These are phyloP conservation scores for Diplolepis rosae DNA, from an alignment of 2,888 invertebrate genomes.

Conservation along the genomic window DNA sequence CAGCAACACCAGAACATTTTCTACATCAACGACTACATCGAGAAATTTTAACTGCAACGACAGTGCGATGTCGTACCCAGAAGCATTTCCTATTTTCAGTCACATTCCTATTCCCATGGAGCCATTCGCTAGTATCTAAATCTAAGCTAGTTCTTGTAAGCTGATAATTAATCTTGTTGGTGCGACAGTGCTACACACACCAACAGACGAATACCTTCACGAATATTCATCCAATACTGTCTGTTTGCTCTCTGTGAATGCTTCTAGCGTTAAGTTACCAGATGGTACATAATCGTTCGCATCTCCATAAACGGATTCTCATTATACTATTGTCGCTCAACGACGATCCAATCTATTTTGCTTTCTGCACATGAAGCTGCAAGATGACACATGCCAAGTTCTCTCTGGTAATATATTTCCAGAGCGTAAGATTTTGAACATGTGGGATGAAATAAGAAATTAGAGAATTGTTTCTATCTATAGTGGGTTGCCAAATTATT, in stretches of 20 bases:
- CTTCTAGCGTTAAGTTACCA: constrained; percentile 49
- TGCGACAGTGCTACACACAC: constrained; percentile 40
- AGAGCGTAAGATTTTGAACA: constrained; percentile 3
- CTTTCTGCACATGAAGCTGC: constrained; percentile 7
- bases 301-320: constrained; percentile 59
- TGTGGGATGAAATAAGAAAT: constrained; percentile 3
- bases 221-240: constrained; percentile 7
- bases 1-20: not conserved
- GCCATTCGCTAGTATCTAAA: constrained; percentile 33
- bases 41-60: not conserved
- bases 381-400: constrained; percentile 36
- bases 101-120: constrained; percentile 51
- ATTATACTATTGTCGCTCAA: constrained; percentile 24
- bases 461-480: constrained; percentile 17
- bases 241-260: constrained; percentile 27
- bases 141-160: constrained; percentile 51
- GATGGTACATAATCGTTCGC: constrained; percentile 54
- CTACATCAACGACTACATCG: not conserved
- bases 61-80: not conserved
- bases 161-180: constrained; percentile 59
- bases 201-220: not conserved
- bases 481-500: no score
- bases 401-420: constrained; percentile 22
- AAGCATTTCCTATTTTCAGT: constrained; percentile 44
- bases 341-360: constrained; percentile 38